Evolutionary conservation across 2,888 invertebrate genomes (phyloP).

Genomic region (Exephanes ischioxanthus): DNA sequence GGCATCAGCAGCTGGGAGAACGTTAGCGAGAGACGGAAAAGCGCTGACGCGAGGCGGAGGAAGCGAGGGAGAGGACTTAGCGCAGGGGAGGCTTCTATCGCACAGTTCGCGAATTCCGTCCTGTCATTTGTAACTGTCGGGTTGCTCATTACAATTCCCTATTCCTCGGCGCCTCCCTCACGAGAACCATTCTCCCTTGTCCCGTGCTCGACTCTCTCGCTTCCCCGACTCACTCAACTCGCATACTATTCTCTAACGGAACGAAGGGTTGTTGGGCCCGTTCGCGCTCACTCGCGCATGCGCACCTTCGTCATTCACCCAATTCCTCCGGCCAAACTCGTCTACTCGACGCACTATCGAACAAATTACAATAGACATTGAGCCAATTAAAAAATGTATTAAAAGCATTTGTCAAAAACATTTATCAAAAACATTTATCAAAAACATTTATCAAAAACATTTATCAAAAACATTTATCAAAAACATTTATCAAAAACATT

Average conservation of each 20-base stretch:
- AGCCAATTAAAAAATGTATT: constrained; percentile 52
- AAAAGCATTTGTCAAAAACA: neutral
- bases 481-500: neutral
- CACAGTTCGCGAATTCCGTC: constrained; percentile 84
- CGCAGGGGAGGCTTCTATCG: constrained; percentile 81
- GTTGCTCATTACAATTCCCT: constrained; percentile 85
- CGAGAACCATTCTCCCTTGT: constrained; percentile 71
- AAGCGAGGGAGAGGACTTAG: constrained; percentile 50
- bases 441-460: neutral
- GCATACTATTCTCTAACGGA: constrained; percentile 63
- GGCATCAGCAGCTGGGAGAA: constrained; percentile 72
- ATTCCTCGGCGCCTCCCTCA: constrained; percentile 80
- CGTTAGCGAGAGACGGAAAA: constrained; percentile 59
- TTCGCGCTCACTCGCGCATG: constrained; percentile 62
- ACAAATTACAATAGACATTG: constrained; percentile 61
- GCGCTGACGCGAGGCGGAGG: constrained; percentile 61
- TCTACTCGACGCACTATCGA: constrained; percentile 53
- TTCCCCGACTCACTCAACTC: constrained; percentile 64
- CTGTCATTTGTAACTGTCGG: constrained; percentile 85
- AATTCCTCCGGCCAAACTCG: constrained; percentile 56
- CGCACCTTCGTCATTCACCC: constrained; percentile 60
- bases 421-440: neutral
- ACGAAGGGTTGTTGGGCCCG: constrained; percentile 69
- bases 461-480: constrained; percentile 32
- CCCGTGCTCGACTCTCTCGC: constrained; percentile 68